These are phyloP conservation scores for Echeneis naucrates DNA, from an alignment of 2,797 vertebrate species.

Conservation along the genomic window DNA sequence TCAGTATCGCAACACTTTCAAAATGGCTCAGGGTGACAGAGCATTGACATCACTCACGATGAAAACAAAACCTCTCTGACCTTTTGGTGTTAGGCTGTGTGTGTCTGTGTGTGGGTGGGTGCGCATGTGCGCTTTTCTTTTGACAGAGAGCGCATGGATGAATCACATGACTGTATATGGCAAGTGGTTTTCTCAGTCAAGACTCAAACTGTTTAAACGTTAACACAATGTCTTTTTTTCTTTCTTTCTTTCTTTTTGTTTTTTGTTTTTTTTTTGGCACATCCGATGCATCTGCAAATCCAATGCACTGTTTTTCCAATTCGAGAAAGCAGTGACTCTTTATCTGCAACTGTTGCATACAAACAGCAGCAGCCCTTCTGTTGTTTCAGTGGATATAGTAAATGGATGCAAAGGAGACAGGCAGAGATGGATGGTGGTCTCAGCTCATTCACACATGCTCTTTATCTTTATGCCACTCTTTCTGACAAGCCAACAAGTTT, in stretches of 20 bases:
- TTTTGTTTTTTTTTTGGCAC: no score
- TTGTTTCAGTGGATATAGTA: background rate
- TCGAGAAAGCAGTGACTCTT: background rate
- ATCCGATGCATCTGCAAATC: no score
- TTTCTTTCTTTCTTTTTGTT: no score
- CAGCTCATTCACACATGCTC: background rate
- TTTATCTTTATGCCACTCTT: background rate
- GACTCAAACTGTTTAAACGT: background rate
- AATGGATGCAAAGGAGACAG: background rate
- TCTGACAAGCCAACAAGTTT: background rate
- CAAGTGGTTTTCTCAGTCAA: background rate
- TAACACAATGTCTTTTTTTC: no score
- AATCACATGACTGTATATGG: background rate
- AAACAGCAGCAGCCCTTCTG: no score
- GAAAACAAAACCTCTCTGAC: constrained; percentile 71
- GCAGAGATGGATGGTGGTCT: background rate
- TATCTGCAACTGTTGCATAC: no score
- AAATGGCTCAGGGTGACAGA: constrained; percentile 68
- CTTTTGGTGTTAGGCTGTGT: constrained; percentile 46
- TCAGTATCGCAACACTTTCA: constrained; percentile 66
- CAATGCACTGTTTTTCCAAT: no score
- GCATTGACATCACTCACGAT: constrained; percentile 67
- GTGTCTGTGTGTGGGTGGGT: constrained; percentile 3
- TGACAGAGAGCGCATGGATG: constrained; percentile 21
- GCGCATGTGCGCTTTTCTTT: constrained; percentile 25